These are phyloP conservation scores for Scyliorhinus canicula DNA, from an alignment of 2,797 vertebrate species.

Conservation along the genomic window DNA sequence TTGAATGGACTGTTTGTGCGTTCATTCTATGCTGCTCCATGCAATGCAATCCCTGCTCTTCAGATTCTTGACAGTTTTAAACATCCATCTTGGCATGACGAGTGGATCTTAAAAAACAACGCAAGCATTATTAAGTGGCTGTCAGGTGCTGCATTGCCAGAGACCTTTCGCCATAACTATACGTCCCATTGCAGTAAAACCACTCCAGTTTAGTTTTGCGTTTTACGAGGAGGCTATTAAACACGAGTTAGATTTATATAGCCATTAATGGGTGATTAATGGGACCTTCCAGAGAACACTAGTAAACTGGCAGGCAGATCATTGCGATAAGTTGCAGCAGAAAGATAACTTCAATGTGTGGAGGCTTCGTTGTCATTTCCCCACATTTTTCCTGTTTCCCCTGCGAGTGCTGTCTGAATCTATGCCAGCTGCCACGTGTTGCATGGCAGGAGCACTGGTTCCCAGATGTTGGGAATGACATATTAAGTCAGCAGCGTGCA, in stretches of 20 bases:
- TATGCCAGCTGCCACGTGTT: neutral
- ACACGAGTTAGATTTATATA: neutral
- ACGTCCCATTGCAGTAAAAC: neutral
- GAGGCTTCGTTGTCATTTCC: neutral
- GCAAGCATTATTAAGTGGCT: neutral
- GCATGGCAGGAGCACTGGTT: neutral
- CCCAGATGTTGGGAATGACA: neutral
- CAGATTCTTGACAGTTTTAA: neutral
- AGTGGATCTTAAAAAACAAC: neutral
- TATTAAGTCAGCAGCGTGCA: neutral
- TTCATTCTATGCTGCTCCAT: neutral
- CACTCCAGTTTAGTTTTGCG: neutral
- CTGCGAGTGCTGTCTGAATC: neutral
- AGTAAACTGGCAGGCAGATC: conserved; percentile 2
- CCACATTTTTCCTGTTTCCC: neutral
- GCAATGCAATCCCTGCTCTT: neutral
- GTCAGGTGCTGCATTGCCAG: neutral
- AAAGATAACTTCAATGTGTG: neutral
- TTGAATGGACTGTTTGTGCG: neutral
- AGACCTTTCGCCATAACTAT: neutral
- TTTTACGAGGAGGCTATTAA: conserved; percentile 2
- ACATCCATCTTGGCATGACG: neutral
- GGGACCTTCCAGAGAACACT: neutral
- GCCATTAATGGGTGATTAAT: conserved; percentile 10
- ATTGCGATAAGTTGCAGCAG: neutral